Base-by-base conservation (phyloP, 2,888 invertebrate species). In the Oegoconia quadripuncta region DNA sequence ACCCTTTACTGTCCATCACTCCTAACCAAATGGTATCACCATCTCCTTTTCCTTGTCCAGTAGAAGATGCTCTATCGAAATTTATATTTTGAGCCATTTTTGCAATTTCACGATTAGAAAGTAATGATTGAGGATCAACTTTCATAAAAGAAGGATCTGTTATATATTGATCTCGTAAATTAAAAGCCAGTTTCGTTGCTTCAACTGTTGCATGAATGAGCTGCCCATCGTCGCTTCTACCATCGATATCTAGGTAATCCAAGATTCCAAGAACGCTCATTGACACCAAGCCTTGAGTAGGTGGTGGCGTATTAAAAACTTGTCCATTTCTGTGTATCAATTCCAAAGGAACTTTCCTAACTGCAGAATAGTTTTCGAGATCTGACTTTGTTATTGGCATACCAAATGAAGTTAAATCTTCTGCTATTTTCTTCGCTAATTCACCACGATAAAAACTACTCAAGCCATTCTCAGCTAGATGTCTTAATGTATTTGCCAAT, bases 21-120 rank as follows among this genome's bases (percentile, higher is more conserved):
- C 84, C 86, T 67, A 86, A 66, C 86, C 86, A 86, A 38, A 86
- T 55, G 9, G 86, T 86, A 41, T 84, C 86, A 5, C 81, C 83
- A 2, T 73, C 59, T 1, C 77, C 79, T 49, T 67, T 71, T 1
- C 69, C 71, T 29, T 60, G 53, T 18, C 59, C 70, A 22, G 38
- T 37, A 3, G 40, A 30, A 31, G 67, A 64, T 17, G 70, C 64
- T 38, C 50, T 37, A 41, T 74, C 52, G 1, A 64, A 48, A 46
- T 69, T 58, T 26, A 86, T 62, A 27, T 65, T 57, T 36, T 59
- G 57, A 3, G 75, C 66, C 67, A 82, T 70, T 52, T 67, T 53
- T n/a, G 51, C 52, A 26, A 86, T 57, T 40, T 48, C 55, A 30
- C 57, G 51, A 33, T 51, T 57, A 0, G 63, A 46, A 50, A 84